Base-by-base conservation (phyloP, 2,888 invertebrate genomes). In the Halocaridina rubra region DNA sequence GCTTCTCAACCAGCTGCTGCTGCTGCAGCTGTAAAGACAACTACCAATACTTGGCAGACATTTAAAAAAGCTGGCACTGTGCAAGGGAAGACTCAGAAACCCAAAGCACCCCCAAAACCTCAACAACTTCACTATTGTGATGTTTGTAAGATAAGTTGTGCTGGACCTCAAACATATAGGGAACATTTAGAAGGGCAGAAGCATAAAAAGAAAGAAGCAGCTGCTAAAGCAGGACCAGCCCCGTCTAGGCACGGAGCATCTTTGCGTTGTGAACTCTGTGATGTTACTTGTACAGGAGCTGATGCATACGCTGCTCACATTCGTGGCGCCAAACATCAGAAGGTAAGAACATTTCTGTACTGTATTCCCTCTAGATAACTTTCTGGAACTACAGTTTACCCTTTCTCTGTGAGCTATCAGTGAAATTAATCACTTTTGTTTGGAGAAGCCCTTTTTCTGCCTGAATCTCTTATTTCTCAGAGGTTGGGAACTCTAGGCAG, bases 231-330 rank as follows among this genome's bases (percentile, higher is more conserved):
- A 90, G 89, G 90, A 0, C 89, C 90, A 19, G 89, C 90, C 0
- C 93, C 93, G 89, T 91, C 92, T 1, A 91, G 91, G 33, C 94
- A 91, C 39, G 92, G 92, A 75, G 94, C 92, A 91, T 95, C 95
- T 27, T 92, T 97, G 90, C 94, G 98, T 89, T 99, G 99, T 92
- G 98, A 99, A 91, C 93, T 99, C 86, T 99, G 99, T 90, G 98
- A 98, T 92, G 98, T 99, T 10, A 97, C 98, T 13, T 99, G 99
- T 92, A 99, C 99, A 13, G 99, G 99, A 81, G 96, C 96, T 81
- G 99, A 99, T 93, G 98, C 99, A 0, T 99, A 99, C 92, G 97
- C 98, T 59, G 98, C 98, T 69, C 99, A 99, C 92, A 97, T 99
- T 89, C 94, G 98, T 85, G 99, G 99, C 87, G 96, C 97, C 89